A percentile compares a stretch with the other conserved stretches of the same genome.
phyloP scores from a whole-genome alignment of 2,113 vertebrate genomes.

The Erinaceus europaeus region DNA sequence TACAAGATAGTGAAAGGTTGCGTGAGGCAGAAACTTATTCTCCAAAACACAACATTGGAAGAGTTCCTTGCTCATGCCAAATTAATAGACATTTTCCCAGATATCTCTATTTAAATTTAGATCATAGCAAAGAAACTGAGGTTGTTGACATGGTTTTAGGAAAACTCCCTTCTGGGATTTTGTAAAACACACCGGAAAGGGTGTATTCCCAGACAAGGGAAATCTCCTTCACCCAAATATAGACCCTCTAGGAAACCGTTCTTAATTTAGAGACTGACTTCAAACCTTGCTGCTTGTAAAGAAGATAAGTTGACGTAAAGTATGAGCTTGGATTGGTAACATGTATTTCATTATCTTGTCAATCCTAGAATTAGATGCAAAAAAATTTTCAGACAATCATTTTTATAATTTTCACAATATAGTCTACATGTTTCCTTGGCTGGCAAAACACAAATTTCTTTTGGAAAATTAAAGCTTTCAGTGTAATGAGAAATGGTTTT shows the following conservation, averaged over 20 bases:
- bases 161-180: conserved; percentile 29
- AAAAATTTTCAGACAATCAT: conserved; percentile 16
- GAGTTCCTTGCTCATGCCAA: neutral
- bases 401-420: conserved; percentile 12
- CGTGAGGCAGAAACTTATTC: neutral
- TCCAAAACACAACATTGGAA: neutral
- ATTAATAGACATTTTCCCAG: neutral
- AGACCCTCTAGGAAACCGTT: conserved; percentile 53
- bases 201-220: conserved; percentile 61
- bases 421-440: neutral
- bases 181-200: conserved; percentile 51
- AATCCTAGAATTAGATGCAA: neutral
- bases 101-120: neutral
- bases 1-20: neutral
- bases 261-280: conserved; percentile 51
- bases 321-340: neutral
- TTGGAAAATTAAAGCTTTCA: conserved; percentile 43
- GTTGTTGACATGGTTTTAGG: conserved; percentile 26
- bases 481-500: neutral
- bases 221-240: conserved; percentile 57
- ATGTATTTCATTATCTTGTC: neutral
- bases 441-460: conserved; percentile 34
- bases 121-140: neutral
- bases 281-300: neutral
- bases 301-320: neutral